Conservation (phyloP, 2,888 invertebrate genomes). For the Nephrotoma guestfalica region DNA sequence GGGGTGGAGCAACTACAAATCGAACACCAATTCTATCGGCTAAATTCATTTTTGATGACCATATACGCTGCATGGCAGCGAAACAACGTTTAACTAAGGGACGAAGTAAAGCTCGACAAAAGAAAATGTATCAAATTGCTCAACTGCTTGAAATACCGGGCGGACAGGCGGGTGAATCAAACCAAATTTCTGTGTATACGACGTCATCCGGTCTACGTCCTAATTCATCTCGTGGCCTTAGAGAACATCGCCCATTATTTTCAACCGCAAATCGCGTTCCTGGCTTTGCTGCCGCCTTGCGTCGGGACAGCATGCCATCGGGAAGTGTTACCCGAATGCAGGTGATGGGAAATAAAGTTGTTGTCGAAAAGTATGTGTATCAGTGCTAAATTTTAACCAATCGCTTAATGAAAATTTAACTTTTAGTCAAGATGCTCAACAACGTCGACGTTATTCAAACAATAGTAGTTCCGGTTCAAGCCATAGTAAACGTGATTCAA, state of each 20-base stretch:
- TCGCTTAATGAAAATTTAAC: not conserved
- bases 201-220: conserved; percentile 25
- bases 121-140: conserved; percentile 94
- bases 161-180: conserved; percentile 23
- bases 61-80: conserved; percentile 97
- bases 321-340: conserved; percentile 28
- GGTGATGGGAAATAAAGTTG: conserved; percentile 26
- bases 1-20: conserved; percentile 50
- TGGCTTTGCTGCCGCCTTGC: conserved; percentile 42
- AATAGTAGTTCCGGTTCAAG: not conserved
- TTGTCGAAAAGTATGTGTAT: not conserved
- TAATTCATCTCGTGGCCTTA: conserved; percentile 20
- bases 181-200: conserved; percentile 24
- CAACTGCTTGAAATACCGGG: conserved; percentile 69
- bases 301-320: conserved; percentile 28
- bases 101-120: conserved; percentile 83
- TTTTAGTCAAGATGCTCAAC: not conserved
- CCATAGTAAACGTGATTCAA: not conserved
- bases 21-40: conserved; percentile 70
- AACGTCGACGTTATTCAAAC: not conserved
- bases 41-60: conserved; percentile 96
- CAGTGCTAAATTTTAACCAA: not conserved
- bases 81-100: conserved; percentile 82
- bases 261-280: conserved; percentile 35
- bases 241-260: conserved; percentile 39